Evolutionary conservation across 37 sponge, comb jelly and placozoan species (phyloP).

Genomic region (Axinella damicornis): DNA sequence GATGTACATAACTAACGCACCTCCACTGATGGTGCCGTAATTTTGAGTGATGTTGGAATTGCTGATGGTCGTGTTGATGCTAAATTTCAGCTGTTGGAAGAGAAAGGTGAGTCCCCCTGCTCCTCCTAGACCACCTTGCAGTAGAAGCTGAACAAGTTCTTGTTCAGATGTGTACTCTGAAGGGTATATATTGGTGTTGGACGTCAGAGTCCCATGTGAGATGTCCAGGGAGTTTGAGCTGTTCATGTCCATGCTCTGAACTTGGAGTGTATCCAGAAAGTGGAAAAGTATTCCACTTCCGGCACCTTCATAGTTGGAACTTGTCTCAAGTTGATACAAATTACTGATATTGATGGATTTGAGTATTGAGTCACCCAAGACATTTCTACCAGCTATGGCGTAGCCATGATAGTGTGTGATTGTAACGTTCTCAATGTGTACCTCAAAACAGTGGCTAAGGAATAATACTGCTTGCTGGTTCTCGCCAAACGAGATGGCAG

Average conservation of each 20-base stretch:
- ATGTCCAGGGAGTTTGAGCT: too few relatives aligned
- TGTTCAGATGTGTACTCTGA: too few relatives aligned
- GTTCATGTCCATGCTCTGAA: neutral
- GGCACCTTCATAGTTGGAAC: neutral
- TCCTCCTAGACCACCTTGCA: neutral
- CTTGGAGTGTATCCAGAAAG: neutral
- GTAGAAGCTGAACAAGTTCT: too few relatives aligned
- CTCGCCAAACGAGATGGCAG: too few relatives aligned
- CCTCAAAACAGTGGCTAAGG: too few relatives aligned
- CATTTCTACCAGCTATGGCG: neutral
- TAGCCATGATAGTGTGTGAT: neutral
- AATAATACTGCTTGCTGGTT: too few relatives aligned
- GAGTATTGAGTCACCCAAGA: neutral
- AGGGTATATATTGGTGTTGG: too few relatives aligned
- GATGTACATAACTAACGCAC: neutral
- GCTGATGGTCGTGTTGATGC: neutral
- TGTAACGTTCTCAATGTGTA: too few relatives aligned
- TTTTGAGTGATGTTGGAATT: neutral
- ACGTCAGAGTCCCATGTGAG: too few relatives aligned
- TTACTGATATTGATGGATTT: neutral
- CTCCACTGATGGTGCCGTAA: neutral
- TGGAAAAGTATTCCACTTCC: constrained; percentile 1
- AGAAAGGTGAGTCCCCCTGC: constrained; percentile 2
- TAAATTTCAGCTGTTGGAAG: neutral
- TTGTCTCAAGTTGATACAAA: neutral